phyloP scores from a whole-genome alignment of 2,113 vertebrate genomes.

The Thalassarche chlororhynchos region DNA sequence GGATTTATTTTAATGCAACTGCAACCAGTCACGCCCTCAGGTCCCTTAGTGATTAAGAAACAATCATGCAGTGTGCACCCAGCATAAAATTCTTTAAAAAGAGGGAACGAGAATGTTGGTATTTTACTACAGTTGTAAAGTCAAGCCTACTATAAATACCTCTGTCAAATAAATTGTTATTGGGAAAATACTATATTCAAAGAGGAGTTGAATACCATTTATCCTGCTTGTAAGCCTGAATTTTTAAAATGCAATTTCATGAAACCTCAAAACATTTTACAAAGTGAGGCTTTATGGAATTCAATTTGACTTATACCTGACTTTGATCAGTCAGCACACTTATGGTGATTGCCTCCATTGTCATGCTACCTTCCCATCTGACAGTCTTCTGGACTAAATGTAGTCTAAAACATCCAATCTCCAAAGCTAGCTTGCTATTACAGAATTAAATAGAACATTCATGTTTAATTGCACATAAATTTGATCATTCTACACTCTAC shows the following conservation, averaged over 20 bases:
- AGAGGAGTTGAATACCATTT: background rate
- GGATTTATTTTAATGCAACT: background rate
- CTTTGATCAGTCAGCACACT: background rate
- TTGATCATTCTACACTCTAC: background rate
- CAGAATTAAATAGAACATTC: background rate
- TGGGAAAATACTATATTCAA: background rate
- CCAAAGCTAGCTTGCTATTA: background rate
- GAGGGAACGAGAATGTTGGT: background rate
- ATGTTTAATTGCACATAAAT: background rate
- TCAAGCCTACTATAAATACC: background rate
- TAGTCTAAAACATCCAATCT: background rate
- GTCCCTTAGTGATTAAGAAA: background rate
- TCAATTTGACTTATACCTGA: background rate
- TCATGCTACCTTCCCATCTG: background rate
- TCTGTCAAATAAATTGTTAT: background rate
- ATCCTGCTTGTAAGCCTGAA: background rate
- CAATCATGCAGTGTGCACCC: background rate
- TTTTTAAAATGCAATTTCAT: slow-evolving; percentile 22
- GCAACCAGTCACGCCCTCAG: background rate
- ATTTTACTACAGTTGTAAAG: background rate
- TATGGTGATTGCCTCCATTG: background rate
- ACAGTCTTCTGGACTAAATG: background rate
- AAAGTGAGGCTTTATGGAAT: background rate
- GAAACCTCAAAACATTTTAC: background rate
- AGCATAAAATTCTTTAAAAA: background rate